Conservation (phyloP, 2,113 vertebrate genomes). For the Megaleporinus macrocephalus region DNA sequence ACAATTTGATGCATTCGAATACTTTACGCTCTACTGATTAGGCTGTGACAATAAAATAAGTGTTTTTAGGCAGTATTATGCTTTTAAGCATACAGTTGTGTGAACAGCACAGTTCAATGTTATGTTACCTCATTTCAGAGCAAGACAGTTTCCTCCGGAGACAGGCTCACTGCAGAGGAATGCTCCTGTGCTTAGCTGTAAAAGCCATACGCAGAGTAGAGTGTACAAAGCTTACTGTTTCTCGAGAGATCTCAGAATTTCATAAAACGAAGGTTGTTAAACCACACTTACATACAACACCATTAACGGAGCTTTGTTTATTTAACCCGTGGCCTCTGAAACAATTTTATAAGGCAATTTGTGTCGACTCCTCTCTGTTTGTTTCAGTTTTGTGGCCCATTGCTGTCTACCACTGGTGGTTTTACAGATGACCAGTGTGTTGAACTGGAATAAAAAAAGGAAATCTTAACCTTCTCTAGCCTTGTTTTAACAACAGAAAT, state of each 20-base stretch:
- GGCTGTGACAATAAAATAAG: too few species aligned
- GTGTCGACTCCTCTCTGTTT: neutral
- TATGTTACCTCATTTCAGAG: too few species aligned
- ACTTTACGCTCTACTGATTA: too few species aligned
- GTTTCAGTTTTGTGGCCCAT: neutral
- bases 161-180: too few species aligned
- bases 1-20: neutral
- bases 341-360: neutral
- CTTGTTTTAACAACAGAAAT: too few species aligned
- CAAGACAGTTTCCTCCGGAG: too few species aligned
- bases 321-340: conserved; percentile 21
- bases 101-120: neutral
- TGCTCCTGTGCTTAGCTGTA: neutral
- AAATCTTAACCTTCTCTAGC: neutral
- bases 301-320: conserved; percentile 12
- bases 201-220: neutral
- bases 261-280: conserved; percentile 14
- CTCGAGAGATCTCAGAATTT: neutral
- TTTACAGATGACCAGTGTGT: neutral
- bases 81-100: neutral
- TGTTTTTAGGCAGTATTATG: neutral
- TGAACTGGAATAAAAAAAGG: neutral
- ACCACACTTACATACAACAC: conserved; percentile 16
- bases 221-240: too few species aligned
- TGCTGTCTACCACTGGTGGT: neutral